Evolutionary conservation across 2,113 vertebrate species (phyloP).

Genomic region (Ursus arctos): DNA sequence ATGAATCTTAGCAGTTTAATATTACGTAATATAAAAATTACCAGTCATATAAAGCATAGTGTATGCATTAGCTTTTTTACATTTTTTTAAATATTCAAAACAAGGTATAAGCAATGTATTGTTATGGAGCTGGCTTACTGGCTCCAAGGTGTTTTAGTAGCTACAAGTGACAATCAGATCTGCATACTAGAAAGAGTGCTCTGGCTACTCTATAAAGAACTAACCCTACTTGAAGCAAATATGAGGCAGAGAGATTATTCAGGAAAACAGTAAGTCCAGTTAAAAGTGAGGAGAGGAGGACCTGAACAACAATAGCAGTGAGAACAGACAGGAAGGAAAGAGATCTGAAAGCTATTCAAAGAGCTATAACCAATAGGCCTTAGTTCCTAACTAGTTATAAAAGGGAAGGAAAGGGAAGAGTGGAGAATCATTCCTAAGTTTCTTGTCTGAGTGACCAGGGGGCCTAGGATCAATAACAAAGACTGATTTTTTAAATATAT

Average conservation of each 20-base stretch:
- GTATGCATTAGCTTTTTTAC: neutral
- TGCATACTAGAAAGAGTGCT: neutral
- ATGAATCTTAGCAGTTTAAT: slow-evolving; percentile 42
- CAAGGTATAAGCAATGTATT: neutral
- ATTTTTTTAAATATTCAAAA: slow-evolving; percentile 9
- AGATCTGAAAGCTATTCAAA: slow-evolving; percentile 53
- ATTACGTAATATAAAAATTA: slow-evolving; percentile 15
- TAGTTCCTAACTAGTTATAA: neutral
- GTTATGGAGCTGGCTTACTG: neutral
- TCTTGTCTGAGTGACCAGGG: neutral
- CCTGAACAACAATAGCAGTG: neutral
- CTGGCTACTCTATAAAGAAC: neutral
- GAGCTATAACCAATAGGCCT: neutral
- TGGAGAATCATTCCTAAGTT: slow-evolving; percentile 9
- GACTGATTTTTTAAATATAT: neutral
- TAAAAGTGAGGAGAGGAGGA: slow-evolving; percentile 38
- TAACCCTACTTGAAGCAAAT: slow-evolving; percentile 1
- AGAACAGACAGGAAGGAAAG: slow-evolving; percentile 53
- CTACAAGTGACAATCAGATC: neutral
- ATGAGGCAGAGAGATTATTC: neutral
- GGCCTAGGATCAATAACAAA: neutral
- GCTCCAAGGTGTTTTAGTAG: slow-evolving; percentile 41
- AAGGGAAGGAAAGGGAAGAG: neutral
- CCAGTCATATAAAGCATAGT: slow-evolving; percentile 5
- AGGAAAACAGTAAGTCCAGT: neutral